Evolutionary conservation across 2,888 invertebrate genomes (phyloP).

Genomic region (Scaptodrosophila latifasciaeformis): DNA sequence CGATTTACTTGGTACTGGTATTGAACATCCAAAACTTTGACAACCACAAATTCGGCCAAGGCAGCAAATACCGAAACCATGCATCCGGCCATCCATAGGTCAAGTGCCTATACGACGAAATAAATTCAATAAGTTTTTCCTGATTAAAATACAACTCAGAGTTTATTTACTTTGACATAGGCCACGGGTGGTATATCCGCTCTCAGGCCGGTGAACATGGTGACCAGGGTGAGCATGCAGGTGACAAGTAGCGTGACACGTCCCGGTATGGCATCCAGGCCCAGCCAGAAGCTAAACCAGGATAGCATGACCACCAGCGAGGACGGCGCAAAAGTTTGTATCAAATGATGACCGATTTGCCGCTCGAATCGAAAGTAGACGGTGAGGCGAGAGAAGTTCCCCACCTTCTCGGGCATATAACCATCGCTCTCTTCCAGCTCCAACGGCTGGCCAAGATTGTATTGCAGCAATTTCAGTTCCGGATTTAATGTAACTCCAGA

Average conservation of each 20-base stretch:
- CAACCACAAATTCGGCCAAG: conserved; percentile 87
- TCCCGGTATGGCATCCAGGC: conserved; percentile 88
- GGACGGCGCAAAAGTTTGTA: conserved; percentile 90
- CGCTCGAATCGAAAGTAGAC: conserved; percentile 88
- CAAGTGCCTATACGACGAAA: conserved; percentile 80
- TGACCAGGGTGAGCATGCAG: conserved; percentile 88
- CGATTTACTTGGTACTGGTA: conserved; percentile 81
- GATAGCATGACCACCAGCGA: conserved; percentile 88
- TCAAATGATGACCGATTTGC: conserved; percentile 88
- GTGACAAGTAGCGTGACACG: conserved; percentile 87
- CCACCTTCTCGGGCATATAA: conserved; percentile 86
- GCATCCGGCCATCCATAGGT: conserved; percentile 92
- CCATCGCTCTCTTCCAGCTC: conserved; percentile 83
- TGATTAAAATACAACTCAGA: not conserved
- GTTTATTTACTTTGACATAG: conserved; percentile 83
- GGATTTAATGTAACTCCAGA: conserved; percentile 86
- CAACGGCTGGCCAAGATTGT: conserved; percentile 84
- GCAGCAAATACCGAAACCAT: conserved; percentile 92
- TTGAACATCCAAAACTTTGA: conserved; percentile 86
- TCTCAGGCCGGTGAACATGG: conserved; percentile 88
- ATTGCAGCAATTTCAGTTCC: conserved; percentile 86
- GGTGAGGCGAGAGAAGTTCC: conserved; percentile 87
- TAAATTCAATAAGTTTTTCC: conserved; percentile 19
- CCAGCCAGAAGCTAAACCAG: conserved; percentile 92
- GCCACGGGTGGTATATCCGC: conserved; percentile 91